Percentiles rank a stretch among this genome's conserved stretches.
Evolutionary conservation across 2,113 vertebrate species (phyloP).

Genomic region (Festucalex cinctus): DNA sequence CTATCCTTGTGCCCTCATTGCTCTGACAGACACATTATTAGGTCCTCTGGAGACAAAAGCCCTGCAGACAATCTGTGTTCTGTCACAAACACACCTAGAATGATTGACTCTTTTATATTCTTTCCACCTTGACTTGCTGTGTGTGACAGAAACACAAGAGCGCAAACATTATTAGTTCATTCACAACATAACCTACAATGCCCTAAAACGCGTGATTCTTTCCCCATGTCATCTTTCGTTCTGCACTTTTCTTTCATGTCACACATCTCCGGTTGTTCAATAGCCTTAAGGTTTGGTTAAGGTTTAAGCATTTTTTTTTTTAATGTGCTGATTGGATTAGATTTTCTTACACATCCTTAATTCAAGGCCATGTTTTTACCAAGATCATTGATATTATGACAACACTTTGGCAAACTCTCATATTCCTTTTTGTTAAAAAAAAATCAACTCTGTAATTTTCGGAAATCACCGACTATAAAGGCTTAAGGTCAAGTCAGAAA

Average conservation of each 20-base stretch:
- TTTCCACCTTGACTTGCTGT: slow-evolving; percentile 23
- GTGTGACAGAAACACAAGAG: slow-evolving; percentile 1
- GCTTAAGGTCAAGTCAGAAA: too few species aligned
- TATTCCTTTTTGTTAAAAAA: too few species aligned
- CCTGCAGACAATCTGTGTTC: slow-evolving; percentile 33
- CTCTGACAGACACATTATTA: slow-evolving; percentile 47
- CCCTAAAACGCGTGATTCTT: neutral
- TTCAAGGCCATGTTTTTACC: too few species aligned
- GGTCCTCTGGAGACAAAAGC: slow-evolving; percentile 36
- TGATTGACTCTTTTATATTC: slow-evolving; percentile 42
- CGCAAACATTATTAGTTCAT: slow-evolving; percentile 40
- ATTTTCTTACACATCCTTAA: too few species aligned
- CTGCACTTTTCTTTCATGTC: slow-evolving; percentile 1
- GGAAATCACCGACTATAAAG: too few species aligned
- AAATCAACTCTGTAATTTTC: too few species aligned
- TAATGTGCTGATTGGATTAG: too few species aligned
- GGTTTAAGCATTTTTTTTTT: too few species aligned
- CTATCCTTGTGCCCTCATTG: slow-evolving; percentile 38
- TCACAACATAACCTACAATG: neutral
- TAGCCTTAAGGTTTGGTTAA: too few species aligned
- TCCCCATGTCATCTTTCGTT: slow-evolving; percentile 3
- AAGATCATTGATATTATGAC: too few species aligned
- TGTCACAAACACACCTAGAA: slow-evolving; percentile 20
- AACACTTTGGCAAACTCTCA: too few species aligned
- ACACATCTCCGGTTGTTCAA: neutral